A percentile compares a stretch with the other conserved stretches of the same genome.
Conservation (phyloP, 2,113 vertebrate species). For the Clarias magur region DNA sequence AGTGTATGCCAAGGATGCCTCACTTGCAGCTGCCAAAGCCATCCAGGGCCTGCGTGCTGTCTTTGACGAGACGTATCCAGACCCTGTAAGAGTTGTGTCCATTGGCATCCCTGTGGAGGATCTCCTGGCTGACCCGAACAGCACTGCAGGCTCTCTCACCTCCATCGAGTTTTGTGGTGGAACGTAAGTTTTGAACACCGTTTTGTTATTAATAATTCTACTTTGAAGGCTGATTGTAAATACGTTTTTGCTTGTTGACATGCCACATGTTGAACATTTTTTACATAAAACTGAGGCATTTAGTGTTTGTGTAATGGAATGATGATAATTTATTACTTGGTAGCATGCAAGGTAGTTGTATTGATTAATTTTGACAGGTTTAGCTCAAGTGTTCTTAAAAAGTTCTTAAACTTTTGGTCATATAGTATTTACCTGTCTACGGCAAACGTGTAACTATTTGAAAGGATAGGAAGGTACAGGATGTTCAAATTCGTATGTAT, state of each 20-base stretch:
- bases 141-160: conserved; percentile 83
- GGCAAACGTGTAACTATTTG: background rate
- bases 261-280: no score
- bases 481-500: background rate
- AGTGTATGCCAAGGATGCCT: conserved; percentile 85
- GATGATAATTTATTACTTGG: background rate
- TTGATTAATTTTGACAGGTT: background rate
- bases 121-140: conserved; percentile 85
- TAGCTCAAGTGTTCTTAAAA: background rate
- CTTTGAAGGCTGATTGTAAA: background rate
- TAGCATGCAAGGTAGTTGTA: background rate
- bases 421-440: background rate
- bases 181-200: conserved; percentile 81
- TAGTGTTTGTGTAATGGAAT: background rate
- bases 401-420: background rate
- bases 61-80: conserved; percentile 96
- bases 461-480: background rate
- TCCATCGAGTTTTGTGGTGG: conserved; percentile 97
- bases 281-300: background rate
- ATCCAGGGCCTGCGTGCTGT: conserved; percentile 95
- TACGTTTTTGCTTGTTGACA: background rate
- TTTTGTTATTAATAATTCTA: background rate
- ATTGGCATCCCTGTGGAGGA: conserved; percentile 87
- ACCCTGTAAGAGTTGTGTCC: conserved; percentile 94
- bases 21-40: conserved; percentile 89